phyloP scores from a whole-genome alignment of 2,797 vertebrate genomes.

The Hemibagrus guttatus region DNA sequence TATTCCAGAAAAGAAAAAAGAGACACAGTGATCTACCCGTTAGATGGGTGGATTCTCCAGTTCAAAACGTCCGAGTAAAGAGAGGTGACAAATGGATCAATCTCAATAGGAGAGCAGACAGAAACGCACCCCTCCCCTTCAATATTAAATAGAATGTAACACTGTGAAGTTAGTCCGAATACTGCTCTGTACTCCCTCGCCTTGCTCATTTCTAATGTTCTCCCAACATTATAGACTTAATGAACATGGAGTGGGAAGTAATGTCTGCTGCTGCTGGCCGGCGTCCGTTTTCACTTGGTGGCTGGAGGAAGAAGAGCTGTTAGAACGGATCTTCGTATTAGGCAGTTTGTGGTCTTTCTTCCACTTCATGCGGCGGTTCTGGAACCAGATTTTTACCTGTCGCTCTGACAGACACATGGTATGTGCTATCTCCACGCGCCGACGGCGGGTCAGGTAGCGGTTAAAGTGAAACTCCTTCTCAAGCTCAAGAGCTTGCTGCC shows the following conservation, averaged over 20 bases:
- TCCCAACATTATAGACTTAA: conserved; percentile 76
- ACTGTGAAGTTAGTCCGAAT: conserved; percentile 53
- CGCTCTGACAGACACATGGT: conserved; percentile 96
- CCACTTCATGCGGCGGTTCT: conserved; percentile 99
- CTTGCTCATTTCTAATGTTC: conserved; percentile 64
- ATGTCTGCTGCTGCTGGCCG: conserved; percentile 81
- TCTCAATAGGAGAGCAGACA: conserved; percentile 14
- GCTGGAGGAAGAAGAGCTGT: conserved; percentile 79
- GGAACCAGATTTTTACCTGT: conserved; percentile 99
- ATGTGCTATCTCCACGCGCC: conserved; percentile 97
- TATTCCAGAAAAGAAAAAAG: conserved; percentile 39
- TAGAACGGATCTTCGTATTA: conserved; percentile 97
- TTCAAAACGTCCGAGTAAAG: conserved; percentile 67
- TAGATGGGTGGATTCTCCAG: conserved; percentile 72
- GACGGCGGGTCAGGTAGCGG: conserved; percentile 95
- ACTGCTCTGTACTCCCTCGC: conserved; percentile 66
- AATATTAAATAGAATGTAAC: conserved; percentile 47
- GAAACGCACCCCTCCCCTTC: conserved; percentile 6
- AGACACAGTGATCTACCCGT: conserved; percentile 51
- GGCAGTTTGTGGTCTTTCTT: conserved; percentile 99
- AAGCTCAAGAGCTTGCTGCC: conserved; percentile 98
- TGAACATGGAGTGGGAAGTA: conserved; percentile 82
- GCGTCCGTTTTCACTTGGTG: conserved; percentile 89
- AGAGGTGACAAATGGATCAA: conserved; percentile 54
- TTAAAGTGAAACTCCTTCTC: conserved; percentile 99